Percentiles rank a stretch among this genome's conserved stretches.
These are phyloP conservation scores for Sthenelais limicola DNA, from an alignment of 2,888 invertebrate genomes.

Conservation along the genomic window DNA sequence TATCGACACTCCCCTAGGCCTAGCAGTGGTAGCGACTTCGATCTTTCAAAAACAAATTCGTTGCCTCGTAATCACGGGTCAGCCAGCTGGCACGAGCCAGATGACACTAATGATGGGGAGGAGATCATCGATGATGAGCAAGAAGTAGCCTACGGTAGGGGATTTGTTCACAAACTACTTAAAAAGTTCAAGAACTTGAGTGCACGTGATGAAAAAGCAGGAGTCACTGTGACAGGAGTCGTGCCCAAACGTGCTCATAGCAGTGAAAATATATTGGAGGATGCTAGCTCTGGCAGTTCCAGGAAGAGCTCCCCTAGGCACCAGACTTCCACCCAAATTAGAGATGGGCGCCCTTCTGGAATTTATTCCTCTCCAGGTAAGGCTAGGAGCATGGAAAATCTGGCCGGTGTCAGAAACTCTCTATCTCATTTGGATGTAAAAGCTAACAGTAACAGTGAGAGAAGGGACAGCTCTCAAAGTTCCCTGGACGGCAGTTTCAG, in stretches of 20 bases:
- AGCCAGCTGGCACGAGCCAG: slow-evolving; percentile 41
- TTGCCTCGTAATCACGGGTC: slow-evolving; percentile 34
- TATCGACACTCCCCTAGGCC: neutral
- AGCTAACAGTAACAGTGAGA: neutral
- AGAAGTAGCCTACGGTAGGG: slow-evolving; percentile 65
- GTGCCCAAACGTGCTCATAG: slow-evolving; percentile 36
- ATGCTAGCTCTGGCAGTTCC: slow-evolving; percentile 6
- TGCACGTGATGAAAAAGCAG: slow-evolving; percentile 7
- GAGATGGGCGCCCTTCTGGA: slow-evolving; percentile 8
- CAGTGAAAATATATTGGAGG: slow-evolving; percentile 41
- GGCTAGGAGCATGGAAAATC: slow-evolving; percentile 34
- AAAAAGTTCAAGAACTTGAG: slow-evolving; percentile 56
- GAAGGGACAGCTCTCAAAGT: slow-evolving; percentile 5
- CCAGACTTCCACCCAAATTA: neutral
- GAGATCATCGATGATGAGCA: slow-evolving; percentile 44
- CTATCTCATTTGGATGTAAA: slow-evolving; percentile 20
- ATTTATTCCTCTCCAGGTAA: slow-evolving; percentile 23
- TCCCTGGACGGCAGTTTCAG: slow-evolving; percentile 35
- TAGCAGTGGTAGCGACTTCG: neutral
- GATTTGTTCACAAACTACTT: slow-evolving; percentile 66
- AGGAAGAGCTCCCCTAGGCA: slow-evolving; percentile 8
- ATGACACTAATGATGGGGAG: slow-evolving; percentile 27
- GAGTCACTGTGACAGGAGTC: neutral
- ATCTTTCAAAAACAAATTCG: slow-evolving; percentile 4
- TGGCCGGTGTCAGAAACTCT: slow-evolving; percentile 25